phyloP scores from a whole-genome alignment of 2,113 vertebrate species.

The Notothenia rossii region DNA sequence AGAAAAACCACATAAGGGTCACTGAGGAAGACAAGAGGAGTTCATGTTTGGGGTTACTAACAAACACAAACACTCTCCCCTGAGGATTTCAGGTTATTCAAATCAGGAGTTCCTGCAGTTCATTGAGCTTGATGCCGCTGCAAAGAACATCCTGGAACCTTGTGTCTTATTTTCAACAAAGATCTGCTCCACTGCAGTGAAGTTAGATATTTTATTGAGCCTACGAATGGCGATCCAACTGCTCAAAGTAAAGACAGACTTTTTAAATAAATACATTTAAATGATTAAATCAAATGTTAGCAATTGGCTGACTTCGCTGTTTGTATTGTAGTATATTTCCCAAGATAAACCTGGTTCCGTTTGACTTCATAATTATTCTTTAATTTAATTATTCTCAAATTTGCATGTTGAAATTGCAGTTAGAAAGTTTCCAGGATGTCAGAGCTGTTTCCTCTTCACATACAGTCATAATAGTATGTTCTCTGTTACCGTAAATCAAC shows the following conservation, averaged over 20 bases:
- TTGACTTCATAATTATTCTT: background rate
- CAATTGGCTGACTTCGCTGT: background rate
- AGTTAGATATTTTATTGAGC: background rate
- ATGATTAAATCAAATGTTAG: background rate
- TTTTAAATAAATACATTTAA: background rate
- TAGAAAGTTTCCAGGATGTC: background rate
- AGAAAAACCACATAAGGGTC: background rate
- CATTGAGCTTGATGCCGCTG: background rate
- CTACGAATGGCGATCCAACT: background rate
- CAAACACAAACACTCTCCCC: background rate
- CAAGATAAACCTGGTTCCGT: background rate
- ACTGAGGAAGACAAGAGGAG: background rate
- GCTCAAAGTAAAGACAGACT: background rate
- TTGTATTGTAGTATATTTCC: background rate
- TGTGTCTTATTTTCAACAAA: background rate
- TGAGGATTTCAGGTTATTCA: background rate
- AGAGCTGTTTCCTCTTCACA: background rate
- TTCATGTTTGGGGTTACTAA: background rate
- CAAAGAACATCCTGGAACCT: background rate
- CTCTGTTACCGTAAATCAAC: background rate
- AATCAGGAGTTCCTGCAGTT: background rate
- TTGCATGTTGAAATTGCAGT: background rate
- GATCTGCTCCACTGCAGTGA: conserved; percentile 5
- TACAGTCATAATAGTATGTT: background rate
- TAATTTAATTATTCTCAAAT: background rate